These are phyloP conservation scores for Sinocyclocheilus rhinocerous DNA, from an alignment of 2,113 vertebrate genomes.

Conservation along the genomic window DNA sequence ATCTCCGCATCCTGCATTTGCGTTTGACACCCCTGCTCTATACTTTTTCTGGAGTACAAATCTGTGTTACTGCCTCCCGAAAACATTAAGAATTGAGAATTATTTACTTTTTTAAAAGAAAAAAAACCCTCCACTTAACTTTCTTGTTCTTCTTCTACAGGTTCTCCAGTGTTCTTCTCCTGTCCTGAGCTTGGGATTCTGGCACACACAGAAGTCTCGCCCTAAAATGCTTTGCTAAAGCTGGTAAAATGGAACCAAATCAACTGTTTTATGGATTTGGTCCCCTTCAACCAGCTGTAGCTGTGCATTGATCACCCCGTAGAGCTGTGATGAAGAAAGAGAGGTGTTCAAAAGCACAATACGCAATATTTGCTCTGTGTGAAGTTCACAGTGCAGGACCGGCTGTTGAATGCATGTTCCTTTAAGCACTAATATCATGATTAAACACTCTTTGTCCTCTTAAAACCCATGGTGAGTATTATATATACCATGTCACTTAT, in stretches of 20 bases:
- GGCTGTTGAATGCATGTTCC: too few species aligned
- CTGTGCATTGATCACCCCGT: slow-evolving; percentile 93
- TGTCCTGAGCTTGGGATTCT: background rate
- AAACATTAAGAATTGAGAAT: too few species aligned
- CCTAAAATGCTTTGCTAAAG: slow-evolving; percentile 98
- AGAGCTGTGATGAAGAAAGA: slow-evolving; percentile 23
- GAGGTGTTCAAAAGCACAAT: background rate
- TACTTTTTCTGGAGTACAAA: too few species aligned
- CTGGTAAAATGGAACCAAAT: slow-evolving; percentile 99
- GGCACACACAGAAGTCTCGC: background rate
- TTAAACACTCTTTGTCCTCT: too few species aligned
- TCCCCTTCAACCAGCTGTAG: slow-evolving; percentile 99
- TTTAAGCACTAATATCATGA: too few species aligned
- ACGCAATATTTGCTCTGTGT: background rate
- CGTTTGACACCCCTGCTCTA: too few species aligned
- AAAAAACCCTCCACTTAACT: background rate
- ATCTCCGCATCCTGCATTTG: too few species aligned
- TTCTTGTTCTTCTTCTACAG: slow-evolving; percentile 40
- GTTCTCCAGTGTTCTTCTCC: background rate
- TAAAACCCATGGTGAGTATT: too few species aligned
- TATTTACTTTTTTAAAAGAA: too few species aligned
- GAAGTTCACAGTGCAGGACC: too few species aligned
- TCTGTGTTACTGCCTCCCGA: too few species aligned
- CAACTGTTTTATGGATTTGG: slow-evolving; percentile 96
- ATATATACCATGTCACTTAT: slow-evolving; percentile 22